Base-by-base conservation (phyloP, 1,140 invertebrate genomes). In the Zophobas morio region DNA sequence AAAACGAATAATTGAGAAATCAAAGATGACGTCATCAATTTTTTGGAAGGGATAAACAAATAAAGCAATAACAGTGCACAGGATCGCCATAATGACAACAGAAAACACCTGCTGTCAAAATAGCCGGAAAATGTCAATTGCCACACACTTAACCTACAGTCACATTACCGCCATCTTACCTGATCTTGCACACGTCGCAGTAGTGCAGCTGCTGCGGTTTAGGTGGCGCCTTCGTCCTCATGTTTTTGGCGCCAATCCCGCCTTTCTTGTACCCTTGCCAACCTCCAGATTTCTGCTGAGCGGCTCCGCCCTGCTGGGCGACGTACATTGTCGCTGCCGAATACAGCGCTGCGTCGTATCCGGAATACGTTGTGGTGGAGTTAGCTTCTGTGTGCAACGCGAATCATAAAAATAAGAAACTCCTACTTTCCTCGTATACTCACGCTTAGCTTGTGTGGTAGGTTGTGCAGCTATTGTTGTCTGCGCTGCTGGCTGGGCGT, bases 181-280 rank as follows among this genome's bases (percentile, higher is more conserved):
- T 98, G 83, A 99, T 99, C 85, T 99, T 98, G 87, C 98, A 99
- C 1, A 99, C 96, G 87, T 98, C 96, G 86, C 96, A 98, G 86
- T 98, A 98, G 87, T 97, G 96, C 60, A 98, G 88, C 84, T 97
- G 95, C 84, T 97, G 96, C 8, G 95, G 94, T 82, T 96, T 96
- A 0, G 95, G 95, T 8, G 94, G 93, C 8, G 93, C 92, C 86
- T 96, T 96, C 0, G 93, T 89, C 73, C 93, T 87, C 85, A 92
- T 91, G 79, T 88, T 88, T 85, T 91, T 91, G 85, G 88, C 90
- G 57, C 89, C 91, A 79, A 89, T 89, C 57, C 90, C 91, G 74
- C 90, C 90, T 79, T 94, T 94, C 81, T 93, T 93, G 86, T 93
- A 93, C 74, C 89, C 91, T 88, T 93, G 91, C 92, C 93, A 93